A percentile compares a stretch with the other conserved stretches of the same genome.
Conservation (phyloP, 2,113 vertebrate genomes). For the Chrysemys picta region DNA sequence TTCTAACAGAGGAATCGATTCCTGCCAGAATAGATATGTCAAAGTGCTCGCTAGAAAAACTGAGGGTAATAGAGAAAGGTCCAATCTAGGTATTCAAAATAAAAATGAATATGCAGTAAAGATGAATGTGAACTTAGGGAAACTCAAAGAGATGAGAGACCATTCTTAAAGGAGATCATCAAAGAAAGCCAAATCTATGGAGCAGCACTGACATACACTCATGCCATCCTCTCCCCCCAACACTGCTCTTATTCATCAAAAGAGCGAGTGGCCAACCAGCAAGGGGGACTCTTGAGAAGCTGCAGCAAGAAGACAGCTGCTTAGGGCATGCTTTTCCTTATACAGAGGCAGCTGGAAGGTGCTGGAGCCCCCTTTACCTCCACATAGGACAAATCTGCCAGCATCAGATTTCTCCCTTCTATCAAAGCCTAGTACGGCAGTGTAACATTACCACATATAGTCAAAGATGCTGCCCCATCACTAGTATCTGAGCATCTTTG, state of each 20-base stretch:
- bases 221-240: not conserved
- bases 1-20: not conserved
- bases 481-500: not conserved
- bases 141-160: not conserved
- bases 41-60: not conserved
- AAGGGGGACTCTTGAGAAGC: not conserved
- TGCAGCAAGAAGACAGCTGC: not conserved
- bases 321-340: not conserved
- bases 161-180: not conserved
- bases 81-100: not conserved
- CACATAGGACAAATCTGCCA: constrained; percentile 18
- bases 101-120: not conserved
- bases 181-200: not conserved
- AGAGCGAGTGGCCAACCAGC: not conserved
- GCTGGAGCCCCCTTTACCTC: constrained; percentile 5
- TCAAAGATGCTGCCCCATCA: not conserved
- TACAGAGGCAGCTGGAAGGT: constrained; percentile 1
- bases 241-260: not conserved
- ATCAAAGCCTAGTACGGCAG: not conserved
- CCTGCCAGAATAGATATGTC: not conserved
- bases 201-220: not conserved
- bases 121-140: not conserved
- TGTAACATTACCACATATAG: constrained; percentile 17
- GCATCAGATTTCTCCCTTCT: not conserved
- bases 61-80: not conserved